A percentile compares a stretch with the other conserved stretches of the same genome.
These are phyloP conservation scores for Hipposideros armiger DNA, from an alignment of 2,113 vertebrate species.

Conservation along the genomic window DNA sequence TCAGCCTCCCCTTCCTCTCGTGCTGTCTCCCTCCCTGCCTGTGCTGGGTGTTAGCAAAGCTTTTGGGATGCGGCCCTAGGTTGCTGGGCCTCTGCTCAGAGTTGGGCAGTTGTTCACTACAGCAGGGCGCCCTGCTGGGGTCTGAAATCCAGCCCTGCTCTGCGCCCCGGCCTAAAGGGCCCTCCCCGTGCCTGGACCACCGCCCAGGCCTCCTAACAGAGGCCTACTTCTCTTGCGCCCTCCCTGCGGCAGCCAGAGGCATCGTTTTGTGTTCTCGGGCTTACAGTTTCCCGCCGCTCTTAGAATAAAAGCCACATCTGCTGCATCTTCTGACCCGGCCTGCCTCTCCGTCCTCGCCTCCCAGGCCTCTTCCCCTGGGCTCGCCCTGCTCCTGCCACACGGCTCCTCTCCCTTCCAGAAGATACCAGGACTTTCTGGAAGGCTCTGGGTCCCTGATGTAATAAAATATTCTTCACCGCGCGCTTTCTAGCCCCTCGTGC, in stretches of 20 bases:
- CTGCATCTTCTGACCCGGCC: neutral
- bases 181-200: neutral
- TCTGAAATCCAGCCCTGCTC: neutral
- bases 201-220: neutral
- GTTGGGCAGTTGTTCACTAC: neutral
- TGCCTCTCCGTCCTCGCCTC: neutral
- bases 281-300: neutral
- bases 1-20: neutral
- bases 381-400: neutral
- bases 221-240: neutral
- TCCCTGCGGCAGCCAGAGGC: neutral
- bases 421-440: neutral
- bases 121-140: neutral
- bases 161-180: neutral
- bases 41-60: conserved; percentile 84
- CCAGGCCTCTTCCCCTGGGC: neutral
- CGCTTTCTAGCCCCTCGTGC: neutral
- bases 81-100: conserved; percentile 89
- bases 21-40: neutral
- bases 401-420: neutral
- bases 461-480: neutral
- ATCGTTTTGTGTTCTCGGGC: neutral
- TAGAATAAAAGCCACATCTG: neutral
- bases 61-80: conserved; percentile 89
- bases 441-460: neutral